Evolutionary conservation across 2,797 vertebrate species (phyloP).

Genomic region (Semotilus atromaculatus): DNA sequence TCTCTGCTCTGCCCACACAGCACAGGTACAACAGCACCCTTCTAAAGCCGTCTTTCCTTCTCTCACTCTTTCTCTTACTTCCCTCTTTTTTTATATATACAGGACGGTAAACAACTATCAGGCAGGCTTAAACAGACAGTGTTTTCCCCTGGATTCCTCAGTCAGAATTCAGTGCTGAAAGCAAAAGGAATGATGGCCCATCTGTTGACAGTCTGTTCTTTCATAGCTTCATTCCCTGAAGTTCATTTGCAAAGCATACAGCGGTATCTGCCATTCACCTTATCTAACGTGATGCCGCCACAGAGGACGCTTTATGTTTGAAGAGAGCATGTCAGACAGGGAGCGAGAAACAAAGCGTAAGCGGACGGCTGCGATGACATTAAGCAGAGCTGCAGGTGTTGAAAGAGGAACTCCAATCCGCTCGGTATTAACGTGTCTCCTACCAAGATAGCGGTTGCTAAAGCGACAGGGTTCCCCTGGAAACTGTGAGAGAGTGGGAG

Average conservation of each 20-base stretch:
- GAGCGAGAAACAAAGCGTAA: not conserved
- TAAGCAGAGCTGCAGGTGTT: constrained; percentile 30
- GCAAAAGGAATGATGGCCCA: not conserved
- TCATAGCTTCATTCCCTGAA: not conserved
- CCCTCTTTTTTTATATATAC: constrained; percentile 1
- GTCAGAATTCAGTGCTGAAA: constrained; percentile 22
- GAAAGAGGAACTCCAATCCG: constrained; percentile 31
- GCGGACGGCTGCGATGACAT: not conserved
- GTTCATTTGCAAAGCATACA: constrained; percentile 36
- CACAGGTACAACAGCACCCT: constrained; percentile 6
- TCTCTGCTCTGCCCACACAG: constrained; percentile 10
- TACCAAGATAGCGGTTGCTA: constrained; percentile 27
- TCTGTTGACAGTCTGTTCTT: not conserved
- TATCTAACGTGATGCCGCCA: not conserved
- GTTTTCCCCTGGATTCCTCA: not conserved
- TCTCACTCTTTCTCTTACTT: not conserved
- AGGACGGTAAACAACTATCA: constrained; percentile 8
- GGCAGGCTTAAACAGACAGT: not conserved
- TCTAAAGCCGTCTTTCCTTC: not conserved
- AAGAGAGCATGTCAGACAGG: constrained; percentile 13
- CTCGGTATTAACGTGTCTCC: constrained; percentile 18
- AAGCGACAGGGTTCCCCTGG: constrained; percentile 45
- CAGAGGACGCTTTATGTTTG: constrained; percentile 6
- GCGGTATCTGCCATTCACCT: constrained; percentile 13
- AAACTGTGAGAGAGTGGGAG: constrained; percentile 28